Evolutionary conservation across 2,888 invertebrate genomes (phyloP).

Genomic region (Diloba caeruleocephala): DNA sequence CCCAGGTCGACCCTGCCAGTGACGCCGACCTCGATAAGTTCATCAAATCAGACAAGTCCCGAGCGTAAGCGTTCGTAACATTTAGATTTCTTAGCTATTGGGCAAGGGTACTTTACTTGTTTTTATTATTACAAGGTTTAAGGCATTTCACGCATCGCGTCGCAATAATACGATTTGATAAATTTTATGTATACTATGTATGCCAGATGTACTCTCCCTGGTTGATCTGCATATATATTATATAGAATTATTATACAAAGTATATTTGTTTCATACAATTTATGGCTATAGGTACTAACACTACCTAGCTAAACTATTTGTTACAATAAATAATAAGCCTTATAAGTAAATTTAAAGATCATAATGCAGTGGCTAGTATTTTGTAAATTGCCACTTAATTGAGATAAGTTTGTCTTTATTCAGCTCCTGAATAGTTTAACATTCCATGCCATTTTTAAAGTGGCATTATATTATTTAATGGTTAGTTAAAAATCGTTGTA

Average conservation of each 20-base stretch:
- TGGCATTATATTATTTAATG: constrained; percentile 35
- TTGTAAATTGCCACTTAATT: constrained; percentile 20
- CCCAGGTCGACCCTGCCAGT: constrained; percentile 95
- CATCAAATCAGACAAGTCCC: constrained; percentile 91
- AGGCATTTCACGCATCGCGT: constrained; percentile 17
- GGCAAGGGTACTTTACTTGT: constrained; percentile 51
- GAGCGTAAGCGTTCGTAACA: constrained; percentile 63
- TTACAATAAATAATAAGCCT: constrained; percentile 10
- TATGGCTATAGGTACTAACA: constrained; percentile 24
- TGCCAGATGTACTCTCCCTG: constrained; percentile 27
- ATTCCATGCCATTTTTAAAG: constrained; percentile 35
- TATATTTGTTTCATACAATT: constrained; percentile 27
- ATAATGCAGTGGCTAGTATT: constrained; percentile 19
- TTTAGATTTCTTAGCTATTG: constrained; percentile 23
- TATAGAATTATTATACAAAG: constrained; percentile 20
- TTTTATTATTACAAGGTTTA: constrained; percentile 21
- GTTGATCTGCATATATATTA: constrained; percentile 20
- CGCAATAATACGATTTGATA: constrained; percentile 24
- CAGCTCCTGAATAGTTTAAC: constrained; percentile 20
- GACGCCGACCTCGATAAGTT: constrained; percentile 94
- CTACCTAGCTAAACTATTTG: constrained; percentile 13
- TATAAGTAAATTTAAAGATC: constrained; percentile 23
- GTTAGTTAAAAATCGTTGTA: constrained; percentile 35
- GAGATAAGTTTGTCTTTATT: constrained; percentile 32
- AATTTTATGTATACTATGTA: constrained; percentile 44